A percentile compares a stretch with the other conserved stretches of the same genome.
phyloP scores from a whole-genome alignment of 2,797 vertebrate species.

The Melopsittacus undulatus region DNA sequence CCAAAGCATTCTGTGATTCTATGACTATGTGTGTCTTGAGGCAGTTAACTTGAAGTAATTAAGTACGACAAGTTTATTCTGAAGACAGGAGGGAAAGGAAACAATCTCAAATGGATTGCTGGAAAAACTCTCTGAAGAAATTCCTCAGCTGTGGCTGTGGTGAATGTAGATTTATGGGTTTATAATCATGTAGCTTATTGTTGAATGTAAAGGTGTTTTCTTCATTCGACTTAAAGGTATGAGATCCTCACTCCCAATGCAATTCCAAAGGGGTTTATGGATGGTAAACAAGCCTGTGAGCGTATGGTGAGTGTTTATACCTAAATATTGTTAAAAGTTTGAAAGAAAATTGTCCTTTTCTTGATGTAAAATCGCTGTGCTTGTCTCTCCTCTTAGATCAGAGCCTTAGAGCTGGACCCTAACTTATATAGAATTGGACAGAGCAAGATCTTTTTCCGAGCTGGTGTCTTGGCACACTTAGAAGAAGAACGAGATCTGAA shows the following conservation, averaged over 20 bases:
- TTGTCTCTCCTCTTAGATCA: constrained; percentile 80
- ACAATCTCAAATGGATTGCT: background rate
- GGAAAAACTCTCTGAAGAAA: background rate
- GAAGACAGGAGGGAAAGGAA: background rate
- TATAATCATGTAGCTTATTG: background rate
- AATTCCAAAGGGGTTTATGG: constrained; percentile 99
- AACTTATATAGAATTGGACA: constrained; percentile 97
- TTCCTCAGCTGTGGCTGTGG: background rate
- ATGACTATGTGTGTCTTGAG: background rate
- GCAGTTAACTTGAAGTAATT: background rate
- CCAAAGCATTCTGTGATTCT: background rate
- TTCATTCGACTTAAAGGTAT: constrained; percentile 81
- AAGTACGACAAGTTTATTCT: background rate
- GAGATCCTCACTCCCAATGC: constrained; percentile 97
- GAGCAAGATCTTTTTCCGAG: constrained; percentile 98
- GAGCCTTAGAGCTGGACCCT: constrained; percentile 91
- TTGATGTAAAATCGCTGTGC: background rate
- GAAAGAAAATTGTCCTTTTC: background rate
- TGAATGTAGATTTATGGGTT: background rate
- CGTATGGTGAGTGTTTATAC: constrained; percentile 85
- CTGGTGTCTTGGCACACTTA: constrained; percentile 94
- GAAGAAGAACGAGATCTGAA: constrained; percentile 97
- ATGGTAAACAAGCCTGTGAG: constrained; percentile 97
- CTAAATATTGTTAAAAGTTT: background rate
- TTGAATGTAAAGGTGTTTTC: background rate